phyloP scores from a whole-genome alignment of 2,113 vertebrate species.

The Trinectes maculatus region DNA sequence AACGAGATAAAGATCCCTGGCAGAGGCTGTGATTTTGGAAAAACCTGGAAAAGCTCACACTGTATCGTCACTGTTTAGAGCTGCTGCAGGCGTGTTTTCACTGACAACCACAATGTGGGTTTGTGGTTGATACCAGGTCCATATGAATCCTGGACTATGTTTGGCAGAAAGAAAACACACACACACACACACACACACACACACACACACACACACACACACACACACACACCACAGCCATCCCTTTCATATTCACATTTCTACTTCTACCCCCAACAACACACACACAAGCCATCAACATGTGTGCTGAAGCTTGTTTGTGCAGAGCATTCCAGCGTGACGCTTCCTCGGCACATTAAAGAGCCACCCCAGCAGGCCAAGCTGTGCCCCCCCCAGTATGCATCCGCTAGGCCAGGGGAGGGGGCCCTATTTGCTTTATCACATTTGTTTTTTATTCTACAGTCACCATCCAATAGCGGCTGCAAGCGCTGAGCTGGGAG shows the following conservation, averaged over 20 bases:
- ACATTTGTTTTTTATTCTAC: slow-evolving; percentile 76
- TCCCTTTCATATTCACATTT: slow-evolving; percentile 5
- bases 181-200: slow-evolving; percentile 14
- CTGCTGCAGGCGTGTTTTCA: slow-evolving; percentile 52
- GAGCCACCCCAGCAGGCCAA: slow-evolving; percentile 58
- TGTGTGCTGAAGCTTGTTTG: slow-evolving; percentile 70
- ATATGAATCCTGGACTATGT: slow-evolving; percentile 43
- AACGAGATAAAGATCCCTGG: slow-evolving; percentile 29
- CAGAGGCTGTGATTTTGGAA: slow-evolving; percentile 22
- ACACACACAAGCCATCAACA: slow-evolving; percentile 30
- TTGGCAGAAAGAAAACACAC: slow-evolving; percentile 35
- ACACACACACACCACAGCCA: not conserved
- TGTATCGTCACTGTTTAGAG: slow-evolving; percentile 40
- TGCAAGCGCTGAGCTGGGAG: slow-evolving; percentile 53
- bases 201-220: slow-evolving; percentile 1
- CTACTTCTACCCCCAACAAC: not conserved
- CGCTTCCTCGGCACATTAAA: slow-evolving; percentile 73
- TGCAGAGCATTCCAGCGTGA: slow-evolving; percentile 72
- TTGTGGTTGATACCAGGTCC: slow-evolving; percentile 48
- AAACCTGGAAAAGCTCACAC: slow-evolving; percentile 32
- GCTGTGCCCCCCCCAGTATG: slow-evolving; percentile 58
- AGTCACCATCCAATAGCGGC: slow-evolving; percentile 64
- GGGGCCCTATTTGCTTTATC: slow-evolving; percentile 73
- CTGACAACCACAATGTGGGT: slow-evolving; percentile 50
- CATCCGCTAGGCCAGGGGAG: slow-evolving; percentile 60